Percentiles rank a stretch among this genome's conserved stretches.
Conservation (phyloP, 2,797 vertebrate species). For the Phylloscopus collybita region DNA sequence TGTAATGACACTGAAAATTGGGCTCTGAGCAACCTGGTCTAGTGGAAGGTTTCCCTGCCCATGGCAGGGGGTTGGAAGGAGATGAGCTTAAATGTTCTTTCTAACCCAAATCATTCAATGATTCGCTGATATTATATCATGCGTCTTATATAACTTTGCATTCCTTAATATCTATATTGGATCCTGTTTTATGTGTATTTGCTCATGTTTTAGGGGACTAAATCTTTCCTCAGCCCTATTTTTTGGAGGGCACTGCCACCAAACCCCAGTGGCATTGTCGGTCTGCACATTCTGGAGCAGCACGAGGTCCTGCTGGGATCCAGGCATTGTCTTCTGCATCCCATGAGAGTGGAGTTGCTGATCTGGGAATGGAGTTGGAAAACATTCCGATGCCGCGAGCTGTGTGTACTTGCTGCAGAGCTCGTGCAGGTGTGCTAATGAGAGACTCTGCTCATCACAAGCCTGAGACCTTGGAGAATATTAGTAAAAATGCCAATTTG, state of each 20-base stretch:
- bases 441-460: slow-evolving; percentile 50
- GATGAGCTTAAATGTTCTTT: background rate
- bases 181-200: background rate
- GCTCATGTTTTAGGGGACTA: background rate
- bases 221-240: background rate
- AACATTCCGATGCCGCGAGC: background rate
- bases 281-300: background rate
- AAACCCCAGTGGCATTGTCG: background rate
- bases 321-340: background rate
- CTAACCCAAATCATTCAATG: background rate
- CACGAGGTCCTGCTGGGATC: background rate
- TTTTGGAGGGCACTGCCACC: background rate
- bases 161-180: background rate
- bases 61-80: background rate
- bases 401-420: background rate
- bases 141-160: background rate
- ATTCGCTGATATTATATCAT: background rate
- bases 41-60: background rate
- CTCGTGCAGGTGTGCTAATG: slow-evolving; percentile 52
- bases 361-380: background rate
- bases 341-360: background rate
- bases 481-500: slow-evolving; percentile 64
- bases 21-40: background rate
- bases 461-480: slow-evolving; percentile 44
- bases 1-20: background rate